These are phyloP conservation scores for Prinia subflava DNA, from an alignment of 2,113 vertebrate species.

Conservation along the genomic window DNA sequence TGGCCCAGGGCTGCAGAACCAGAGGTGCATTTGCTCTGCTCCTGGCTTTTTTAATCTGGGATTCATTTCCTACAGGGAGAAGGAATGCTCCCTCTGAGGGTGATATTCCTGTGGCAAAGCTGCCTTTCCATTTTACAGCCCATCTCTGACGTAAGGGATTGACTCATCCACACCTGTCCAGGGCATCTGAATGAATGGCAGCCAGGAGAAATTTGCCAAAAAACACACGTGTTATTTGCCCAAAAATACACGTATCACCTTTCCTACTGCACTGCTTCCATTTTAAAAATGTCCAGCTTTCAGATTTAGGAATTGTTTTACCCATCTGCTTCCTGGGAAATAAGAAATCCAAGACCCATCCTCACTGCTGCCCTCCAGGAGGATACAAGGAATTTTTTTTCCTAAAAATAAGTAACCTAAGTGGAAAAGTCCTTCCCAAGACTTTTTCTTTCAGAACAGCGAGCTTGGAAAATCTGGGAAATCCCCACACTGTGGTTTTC, in stretches of 20 bases:
- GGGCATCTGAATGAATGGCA: neutral
- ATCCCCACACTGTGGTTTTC: neutral
- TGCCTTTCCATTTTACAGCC: neutral
- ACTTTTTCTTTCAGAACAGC: neutral
- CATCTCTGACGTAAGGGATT: neutral
- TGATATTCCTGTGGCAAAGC: neutral
- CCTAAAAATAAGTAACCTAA: neutral
- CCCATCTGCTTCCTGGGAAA: neutral
- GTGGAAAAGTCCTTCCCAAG: neutral
- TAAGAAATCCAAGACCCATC: neutral
- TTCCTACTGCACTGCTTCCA: neutral
- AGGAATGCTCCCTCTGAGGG: neutral
- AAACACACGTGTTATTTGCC: fast-evolving
- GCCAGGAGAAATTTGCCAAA: neutral
- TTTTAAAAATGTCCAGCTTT: neutral
- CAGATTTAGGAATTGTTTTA: neutral
- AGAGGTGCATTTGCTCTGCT: neutral
- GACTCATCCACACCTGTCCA: neutral
- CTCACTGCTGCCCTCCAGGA: neutral
- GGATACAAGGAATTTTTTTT: neutral
- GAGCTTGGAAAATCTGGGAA: neutral
- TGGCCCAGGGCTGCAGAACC: neutral
- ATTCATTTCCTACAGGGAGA: neutral
- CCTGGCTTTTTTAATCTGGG: neutral
- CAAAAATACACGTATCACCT: fast-evolving